These are phyloP conservation scores for Monarcha castaneiventris DNA, from an alignment of 2,113 vertebrate species.

Conservation along the genomic window DNA sequence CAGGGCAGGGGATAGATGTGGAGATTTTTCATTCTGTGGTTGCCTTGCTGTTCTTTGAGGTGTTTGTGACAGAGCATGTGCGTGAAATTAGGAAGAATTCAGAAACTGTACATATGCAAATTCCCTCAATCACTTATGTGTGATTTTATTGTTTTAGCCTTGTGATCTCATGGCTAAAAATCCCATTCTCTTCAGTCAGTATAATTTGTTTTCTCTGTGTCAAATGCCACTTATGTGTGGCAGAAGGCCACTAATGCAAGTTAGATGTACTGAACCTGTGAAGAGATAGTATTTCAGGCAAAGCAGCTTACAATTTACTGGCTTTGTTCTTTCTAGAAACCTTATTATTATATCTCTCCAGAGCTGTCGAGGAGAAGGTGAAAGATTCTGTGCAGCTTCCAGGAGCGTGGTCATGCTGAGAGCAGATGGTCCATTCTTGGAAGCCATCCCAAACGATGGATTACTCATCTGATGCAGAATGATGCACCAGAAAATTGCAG, in stretches of 20 bases:
- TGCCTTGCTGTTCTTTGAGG: neutral
- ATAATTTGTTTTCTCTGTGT: constrained; percentile 31
- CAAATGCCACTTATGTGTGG: neutral
- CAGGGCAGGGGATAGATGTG: neutral
- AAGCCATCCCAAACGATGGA: constrained; percentile 56
- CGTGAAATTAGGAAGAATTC: constrained; percentile 18
- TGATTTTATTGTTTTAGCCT: constrained; percentile 12
- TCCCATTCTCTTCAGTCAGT: neutral
- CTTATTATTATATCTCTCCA: neutral
- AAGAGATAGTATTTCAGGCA: constrained; percentile 11
- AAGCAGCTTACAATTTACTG: constrained; percentile 2
- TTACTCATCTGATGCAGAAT: constrained; percentile 47
- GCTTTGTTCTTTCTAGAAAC: constrained; percentile 24
- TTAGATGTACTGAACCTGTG: neutral
- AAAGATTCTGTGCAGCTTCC: constrained; percentile 24
- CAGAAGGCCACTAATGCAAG: constrained; percentile 24
- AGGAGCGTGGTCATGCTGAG: neutral
- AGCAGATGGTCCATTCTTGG: constrained; percentile 66
- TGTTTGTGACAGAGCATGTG: neutral
- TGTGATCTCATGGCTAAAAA: constrained; percentile 48
- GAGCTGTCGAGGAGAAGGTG: constrained; percentile 53
- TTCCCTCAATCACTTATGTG: constrained; percentile 7
- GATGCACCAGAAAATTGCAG: constrained; percentile 60
- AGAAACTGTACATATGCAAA: constrained; percentile 15
- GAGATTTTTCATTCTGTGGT: neutral